Evolutionary conservation across 1,140 invertebrate species (phyloP).

Genomic region (Anadara kagoshimensis): DNA sequence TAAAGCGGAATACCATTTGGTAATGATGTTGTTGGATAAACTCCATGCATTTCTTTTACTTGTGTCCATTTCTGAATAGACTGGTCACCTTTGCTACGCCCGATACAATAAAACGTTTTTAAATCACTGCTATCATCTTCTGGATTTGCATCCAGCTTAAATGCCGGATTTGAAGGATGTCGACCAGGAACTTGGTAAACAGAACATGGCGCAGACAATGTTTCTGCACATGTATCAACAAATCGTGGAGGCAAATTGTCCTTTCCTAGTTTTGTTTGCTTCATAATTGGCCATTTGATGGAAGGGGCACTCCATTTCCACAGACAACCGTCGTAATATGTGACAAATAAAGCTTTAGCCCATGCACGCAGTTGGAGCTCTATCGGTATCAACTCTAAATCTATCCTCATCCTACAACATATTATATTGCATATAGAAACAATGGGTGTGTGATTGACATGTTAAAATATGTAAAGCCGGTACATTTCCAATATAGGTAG

Average conservation of each 20-base stretch:
- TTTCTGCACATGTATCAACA: conserved; percentile 24
- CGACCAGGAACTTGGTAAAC: conserved; percentile 39
- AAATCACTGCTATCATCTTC: conserved; percentile 45
- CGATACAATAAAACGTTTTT: conserved; percentile 45
- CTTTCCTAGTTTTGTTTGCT: conserved; percentile 16
- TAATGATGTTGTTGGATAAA: conserved; percentile 14
- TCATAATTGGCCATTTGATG: conserved; percentile 28
- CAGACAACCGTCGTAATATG: conserved; percentile 34
- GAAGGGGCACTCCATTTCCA: conserved; percentile 42
- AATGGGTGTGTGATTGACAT: no score
- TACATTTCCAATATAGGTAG: no score
- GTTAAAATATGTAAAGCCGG: no score
- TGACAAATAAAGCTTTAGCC: conserved; percentile 31
- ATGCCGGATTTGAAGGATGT: conserved; percentile 45
- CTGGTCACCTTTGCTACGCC: conserved; percentile 40
- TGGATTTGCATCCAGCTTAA: conserved; percentile 39
- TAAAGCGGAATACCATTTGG: conserved; percentile 52
- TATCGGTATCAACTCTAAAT: conserved; percentile 41
- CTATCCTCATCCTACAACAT: conserved; percentile 26
- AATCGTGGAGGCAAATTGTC: conserved; percentile 40
- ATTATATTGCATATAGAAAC: no score
- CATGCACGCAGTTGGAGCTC: conserved; percentile 37
- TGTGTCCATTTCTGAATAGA: conserved; percentile 44
- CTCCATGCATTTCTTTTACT: conserved; percentile 37
- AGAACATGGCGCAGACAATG: conserved; percentile 26